Evolutionary conservation across 37 sponge, comb jelly and placozoan genomes (phyloP), one percentile per base, ranked within the genome.

Genomic region (Cliona cf. orientalis): DNA sequence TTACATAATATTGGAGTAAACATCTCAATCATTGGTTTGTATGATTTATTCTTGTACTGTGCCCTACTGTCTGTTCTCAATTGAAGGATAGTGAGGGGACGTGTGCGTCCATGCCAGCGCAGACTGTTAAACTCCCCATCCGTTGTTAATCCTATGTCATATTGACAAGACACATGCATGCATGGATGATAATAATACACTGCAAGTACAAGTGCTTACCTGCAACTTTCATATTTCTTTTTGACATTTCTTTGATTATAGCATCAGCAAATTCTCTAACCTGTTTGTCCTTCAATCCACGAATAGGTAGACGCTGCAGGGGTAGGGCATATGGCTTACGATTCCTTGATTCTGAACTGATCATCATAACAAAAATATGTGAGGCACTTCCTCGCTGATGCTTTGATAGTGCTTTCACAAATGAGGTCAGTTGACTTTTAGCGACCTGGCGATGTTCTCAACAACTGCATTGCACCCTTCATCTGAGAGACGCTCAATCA

Each of bases 251-350:
- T 7, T 14, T 6, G 9, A 74, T 74, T 34, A 46, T 56, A 12
- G n/a, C 12, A 58, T 74, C 56, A 2, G 37, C 75, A 34, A 49
- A 37, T 34, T 53, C 57, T 22, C 82, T 44, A 1, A 58, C 39
- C 7, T 70, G 49, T 28, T 29, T 26, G 29, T 82, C 62, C 36
- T 72, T 82, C 9, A 82, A 37, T 6, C 66, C 65, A 29, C 19
- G 7, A 59, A 65, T 65, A 14, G 83, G 80, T 28, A 86, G 7
- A 43, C 76, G 59, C 55, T 86, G 87, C 0, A 86, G 66, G 6
- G 86, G 86, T 1, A 85, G 43, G 21, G 86, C 86, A 76, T 85
- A 85, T 1, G 78, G 86, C 31, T 86, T 86, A 5, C 25, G 4
- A 4, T 72, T 46, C 0, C 87, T 1, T 5, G 25, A 5, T 5